phyloP scores from a whole-genome alignment of 2,888 invertebrate genomes.

The Melipona beecheii region DNA sequence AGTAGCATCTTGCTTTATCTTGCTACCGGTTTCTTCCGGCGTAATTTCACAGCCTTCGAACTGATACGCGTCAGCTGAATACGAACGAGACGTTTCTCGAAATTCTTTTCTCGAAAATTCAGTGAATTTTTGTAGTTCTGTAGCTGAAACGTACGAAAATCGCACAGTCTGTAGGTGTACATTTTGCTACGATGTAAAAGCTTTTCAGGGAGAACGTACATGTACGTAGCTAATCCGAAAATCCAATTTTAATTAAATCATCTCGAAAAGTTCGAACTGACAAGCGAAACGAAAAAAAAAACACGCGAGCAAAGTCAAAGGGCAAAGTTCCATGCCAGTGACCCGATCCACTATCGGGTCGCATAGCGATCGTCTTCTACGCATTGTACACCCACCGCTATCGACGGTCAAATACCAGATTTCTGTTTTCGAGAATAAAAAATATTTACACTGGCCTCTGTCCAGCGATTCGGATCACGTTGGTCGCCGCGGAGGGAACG shows the following conservation, averaged over 20 bases:
- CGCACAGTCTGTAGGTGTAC: too few species aligned
- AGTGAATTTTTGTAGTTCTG: too few species aligned
- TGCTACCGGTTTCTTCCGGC: slow-evolving; percentile 64
- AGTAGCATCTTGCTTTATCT: slow-evolving; percentile 54
- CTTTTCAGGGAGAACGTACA: too few species aligned
- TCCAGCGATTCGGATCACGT: background rate
- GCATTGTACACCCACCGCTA: background rate
- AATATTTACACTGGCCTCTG: slow-evolving; percentile 25
- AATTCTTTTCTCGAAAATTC: background rate
- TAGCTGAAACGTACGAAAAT: too few species aligned
- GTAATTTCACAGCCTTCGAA: slow-evolving; percentile 31
- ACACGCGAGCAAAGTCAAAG: slow-evolving; percentile 9
- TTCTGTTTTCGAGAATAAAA: background rate
- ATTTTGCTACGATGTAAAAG: too few species aligned
- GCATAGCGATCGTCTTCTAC: background rate
- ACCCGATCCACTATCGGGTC: background rate
- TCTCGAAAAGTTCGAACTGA: too few species aligned
- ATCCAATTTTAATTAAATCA: too few species aligned
- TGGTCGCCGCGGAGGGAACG: background rate
- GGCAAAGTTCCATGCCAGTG: slow-evolving; percentile 18
- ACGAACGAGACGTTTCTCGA: background rate
- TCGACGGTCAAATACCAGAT: background rate
- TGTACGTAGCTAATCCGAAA: too few species aligned
- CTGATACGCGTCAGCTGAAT: slow-evolving; percentile 6
- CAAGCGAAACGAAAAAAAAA: background rate